Evolutionary conservation across 2,888 invertebrate genomes (phyloP), one percentile per base, ranked within the genome.

Genomic region (Nymphalis urticae): DNA sequence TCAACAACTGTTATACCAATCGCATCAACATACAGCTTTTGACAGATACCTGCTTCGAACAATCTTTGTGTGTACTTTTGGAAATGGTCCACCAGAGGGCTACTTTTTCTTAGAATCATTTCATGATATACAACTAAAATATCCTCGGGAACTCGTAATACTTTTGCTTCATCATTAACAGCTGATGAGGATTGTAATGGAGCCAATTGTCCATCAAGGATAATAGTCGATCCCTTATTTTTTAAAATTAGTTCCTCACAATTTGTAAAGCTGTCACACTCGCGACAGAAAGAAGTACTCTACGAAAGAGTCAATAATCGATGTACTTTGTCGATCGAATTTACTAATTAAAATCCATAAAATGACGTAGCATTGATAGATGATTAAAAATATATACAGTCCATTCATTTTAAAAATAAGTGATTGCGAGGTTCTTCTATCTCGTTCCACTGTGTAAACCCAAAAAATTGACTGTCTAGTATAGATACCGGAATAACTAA

Each of bases 401-500:
- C 84, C 83, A 17, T 81, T 72, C 0, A 85, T 72, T 75, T 85
- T 89, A 1, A 32, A 53, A 0, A 83, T 58, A 16, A 90, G 75
- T 61, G 80, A 83, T 54, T 80, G 70, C 90, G 88, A 91, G 16
- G 86, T 83, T 70, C 81, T 80, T 1, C 76, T 73, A 0, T 70
- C 71, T 74, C 90, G 79, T 68, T 86, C 80, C 0, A 80, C 85
- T 8, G 80, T 72, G 61, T 90, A 91, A 0, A 84, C 75, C 89
- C 89, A 91, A 54, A 82, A 72, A 1, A 87, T 70, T 0, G 76
- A 74, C 76, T 90, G 88, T 24, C 80, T 77, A 0, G 77, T 76
- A 66, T 91, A 90, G 1, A 83, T 68, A 0, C 90, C 90, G 1
- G 90, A 89, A 71, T 90, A 92, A 5, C 79, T 81, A 0, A 91